phyloP scores from a whole-genome alignment of 2,888 invertebrate genomes.

The Aphidius colemani region DNA sequence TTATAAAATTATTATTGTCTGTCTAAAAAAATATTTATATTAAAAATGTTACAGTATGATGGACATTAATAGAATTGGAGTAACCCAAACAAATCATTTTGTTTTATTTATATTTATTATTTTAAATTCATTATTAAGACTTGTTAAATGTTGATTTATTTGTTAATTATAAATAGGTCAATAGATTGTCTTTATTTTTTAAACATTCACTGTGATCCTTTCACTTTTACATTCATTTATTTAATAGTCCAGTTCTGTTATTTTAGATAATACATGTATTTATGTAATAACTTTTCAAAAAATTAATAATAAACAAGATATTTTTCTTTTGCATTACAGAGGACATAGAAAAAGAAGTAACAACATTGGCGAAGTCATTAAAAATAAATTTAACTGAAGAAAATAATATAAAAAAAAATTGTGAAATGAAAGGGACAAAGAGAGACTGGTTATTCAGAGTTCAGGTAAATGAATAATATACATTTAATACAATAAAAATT shows the following conservation, averaged over 20 bases:
- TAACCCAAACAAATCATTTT: too few species aligned
- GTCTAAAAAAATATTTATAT: too few species aligned
- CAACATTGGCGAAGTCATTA: constrained; percentile 33
- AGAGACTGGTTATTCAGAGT: constrained; percentile 57
- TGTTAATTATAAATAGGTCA: not conserved
- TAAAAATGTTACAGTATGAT: too few species aligned
- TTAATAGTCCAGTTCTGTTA: not conserved
- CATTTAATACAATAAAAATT: not conserved
- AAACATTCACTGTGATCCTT: too few species aligned
- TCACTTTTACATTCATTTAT: not conserved
- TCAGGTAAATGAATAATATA: constrained; percentile 44
- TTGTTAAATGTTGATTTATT: constrained; percentile 2
- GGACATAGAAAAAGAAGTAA: constrained; percentile 36
- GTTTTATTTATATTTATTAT: too few species aligned
- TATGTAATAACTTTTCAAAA: not conserved
- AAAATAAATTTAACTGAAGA: constrained; percentile 37
- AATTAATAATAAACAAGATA: not conserved
- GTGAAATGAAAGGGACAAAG: constrained; percentile 54
- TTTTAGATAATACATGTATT: not conserved
- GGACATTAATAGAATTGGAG: too few species aligned
- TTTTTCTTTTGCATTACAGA: constrained; percentile 43
- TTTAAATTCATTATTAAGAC: not conserved
- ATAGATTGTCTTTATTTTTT: not conserved
- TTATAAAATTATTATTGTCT: too few species aligned
- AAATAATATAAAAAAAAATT: constrained; percentile 34